Evolutionary conservation across 2,888 invertebrate genomes (phyloP), one percentile per base, ranked within the genome.

Genomic region (Acrobasis suavella): DNA sequence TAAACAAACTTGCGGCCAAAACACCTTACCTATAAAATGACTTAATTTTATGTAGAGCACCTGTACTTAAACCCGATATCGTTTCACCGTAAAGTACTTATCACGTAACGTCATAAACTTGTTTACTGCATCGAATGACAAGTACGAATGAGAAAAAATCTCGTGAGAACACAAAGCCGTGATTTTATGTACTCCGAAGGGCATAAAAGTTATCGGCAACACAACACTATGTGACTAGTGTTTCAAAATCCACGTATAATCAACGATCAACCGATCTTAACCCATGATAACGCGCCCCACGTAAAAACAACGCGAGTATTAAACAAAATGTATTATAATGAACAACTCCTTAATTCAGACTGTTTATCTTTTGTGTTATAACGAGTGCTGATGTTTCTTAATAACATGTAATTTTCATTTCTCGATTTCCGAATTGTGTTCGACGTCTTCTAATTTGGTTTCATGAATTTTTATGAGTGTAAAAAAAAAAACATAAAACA

Each of bases 311-410:
- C 81, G 83, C 82, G 75, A 83, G 81, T 86, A 88, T 89, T 86
- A 86, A 85, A 80, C 80, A 86, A 89, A 90, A 86, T 78, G 78
- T 84, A 88, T 81, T 82, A 86, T 87, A 90, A 90, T 88, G 85
- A 88, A 85, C 80, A 77, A 85, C 85, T 86, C 85, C 81, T 91
- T 91, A 91, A 91, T 91, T 88, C 79, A 73, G 81, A 79, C 81
- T 88, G 86, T 91, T 92, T 91, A 91, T 91, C 89, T 91, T 90
- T 91, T 86, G 87, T 85, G 83, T 89, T 87, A 85, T 85, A 88
- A 89, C 87, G 78, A 81, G 87, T 91, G 91, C 90, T 90, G 91
- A 90, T 89, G 90, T 85, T 80, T 83, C 76, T 73, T 91, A 91
- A 92, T 92, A 89, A 90, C 83, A 88, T 89, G 76, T 89, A 87